Percentiles rank a stretch among this genome's conserved stretches.
These are phyloP conservation scores for Mythimna loreyi DNA, from an alignment of 2,888 invertebrate genomes.

Conservation along the genomic window DNA sequence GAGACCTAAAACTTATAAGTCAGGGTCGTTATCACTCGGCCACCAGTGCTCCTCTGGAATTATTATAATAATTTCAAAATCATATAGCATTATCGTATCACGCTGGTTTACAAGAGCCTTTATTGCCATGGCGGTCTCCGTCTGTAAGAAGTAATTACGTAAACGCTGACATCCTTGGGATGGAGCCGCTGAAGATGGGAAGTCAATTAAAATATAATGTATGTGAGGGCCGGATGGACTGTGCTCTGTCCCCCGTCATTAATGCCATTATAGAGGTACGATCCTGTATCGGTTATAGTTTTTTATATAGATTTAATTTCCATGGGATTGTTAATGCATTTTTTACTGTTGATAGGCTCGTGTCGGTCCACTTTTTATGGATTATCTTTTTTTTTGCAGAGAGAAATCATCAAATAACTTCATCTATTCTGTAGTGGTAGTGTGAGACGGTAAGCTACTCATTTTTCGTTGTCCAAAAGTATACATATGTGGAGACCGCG, in stretches of 20 bases:
- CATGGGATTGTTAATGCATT: not conserved
- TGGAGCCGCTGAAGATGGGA: constrained; percentile 20
- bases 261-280: constrained; percentile 6
- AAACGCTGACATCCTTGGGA: constrained; percentile 41
- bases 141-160: constrained; percentile 42
- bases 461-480: too few species aligned
- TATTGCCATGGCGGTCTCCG: constrained; percentile 10
- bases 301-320: not conserved
- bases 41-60: too few species aligned
- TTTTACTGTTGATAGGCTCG: too few species aligned
- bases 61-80: not conserved
- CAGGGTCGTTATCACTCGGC: too few species aligned
- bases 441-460: not conserved
- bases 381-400: not conserved
- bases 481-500: too few species aligned
- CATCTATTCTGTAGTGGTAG: not conserved
- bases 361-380: too few species aligned
- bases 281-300: not conserved
- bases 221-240: constrained; percentile 12
- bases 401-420: not conserved
- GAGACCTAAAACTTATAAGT: too few species aligned
- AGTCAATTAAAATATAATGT: constrained; percentile 15
- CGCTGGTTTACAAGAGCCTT: not conserved
- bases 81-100: not conserved
- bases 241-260: not conserved